phyloP scores from a whole-genome alignment of 2,113 vertebrate species.

The Aplodontia rufa region DNA sequence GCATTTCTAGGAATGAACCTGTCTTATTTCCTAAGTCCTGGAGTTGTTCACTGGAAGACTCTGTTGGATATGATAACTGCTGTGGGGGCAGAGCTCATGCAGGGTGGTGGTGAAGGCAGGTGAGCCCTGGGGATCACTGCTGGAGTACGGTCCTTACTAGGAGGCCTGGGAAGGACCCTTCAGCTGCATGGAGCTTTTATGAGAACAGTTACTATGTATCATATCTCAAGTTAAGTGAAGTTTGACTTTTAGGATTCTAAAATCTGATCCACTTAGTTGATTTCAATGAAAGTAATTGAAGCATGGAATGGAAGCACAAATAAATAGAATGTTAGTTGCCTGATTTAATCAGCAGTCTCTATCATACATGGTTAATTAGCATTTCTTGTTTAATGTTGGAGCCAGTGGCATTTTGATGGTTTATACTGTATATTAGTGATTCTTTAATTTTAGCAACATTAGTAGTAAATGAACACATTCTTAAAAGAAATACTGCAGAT shows the following conservation, averaged over 20 bases:
- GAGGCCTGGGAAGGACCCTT: too few species aligned
- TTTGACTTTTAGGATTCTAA: not conserved
- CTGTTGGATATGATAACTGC: not conserved
- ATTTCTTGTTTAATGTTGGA: not conserved
- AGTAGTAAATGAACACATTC: not conserved
- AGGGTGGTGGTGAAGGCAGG: fast-evolving
- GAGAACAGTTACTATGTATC: not conserved
- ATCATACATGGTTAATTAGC: not conserved
- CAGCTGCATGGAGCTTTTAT: not conserved
- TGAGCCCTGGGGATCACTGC: fast-evolving
- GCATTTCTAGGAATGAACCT: not conserved
- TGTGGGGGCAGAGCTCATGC: fast-evolving
- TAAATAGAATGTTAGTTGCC: not conserved
- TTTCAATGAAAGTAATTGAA: not conserved
- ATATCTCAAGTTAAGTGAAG: not conserved
- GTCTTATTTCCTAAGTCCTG: not conserved
- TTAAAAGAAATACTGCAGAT: not conserved
- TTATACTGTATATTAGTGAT: not conserved
- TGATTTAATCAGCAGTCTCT: not conserved
- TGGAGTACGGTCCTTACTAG: not conserved
- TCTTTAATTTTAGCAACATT: not conserved
- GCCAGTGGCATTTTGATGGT: not conserved
- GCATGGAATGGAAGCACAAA: not conserved
- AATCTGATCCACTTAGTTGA: conserved; percentile 16
- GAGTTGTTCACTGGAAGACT: not conserved